These are phyloP conservation scores for Graptemys geographica DNA, from an alignment of 2,797 vertebrate genomes.

Conservation along the genomic window DNA sequence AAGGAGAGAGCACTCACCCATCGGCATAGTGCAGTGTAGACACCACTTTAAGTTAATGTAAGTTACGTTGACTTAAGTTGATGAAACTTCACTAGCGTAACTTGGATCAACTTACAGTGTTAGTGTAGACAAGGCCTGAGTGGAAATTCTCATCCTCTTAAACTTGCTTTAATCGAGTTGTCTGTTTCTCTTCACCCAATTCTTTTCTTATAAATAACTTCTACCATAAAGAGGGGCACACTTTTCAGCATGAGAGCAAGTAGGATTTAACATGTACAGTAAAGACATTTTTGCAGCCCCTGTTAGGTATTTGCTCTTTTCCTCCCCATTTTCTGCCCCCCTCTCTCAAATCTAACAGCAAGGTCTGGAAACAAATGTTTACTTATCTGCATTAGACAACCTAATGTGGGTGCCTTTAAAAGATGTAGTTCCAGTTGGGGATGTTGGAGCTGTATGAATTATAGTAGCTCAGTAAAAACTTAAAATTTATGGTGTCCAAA, in stretches of 20 bases:
- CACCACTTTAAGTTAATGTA: too few species aligned
- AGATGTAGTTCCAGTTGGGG: rapidly evolving
- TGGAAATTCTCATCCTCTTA: not conserved
- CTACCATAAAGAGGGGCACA: not conserved
- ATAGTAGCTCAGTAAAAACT: not conserved
- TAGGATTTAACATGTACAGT: not conserved
- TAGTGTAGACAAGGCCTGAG: not conserved
- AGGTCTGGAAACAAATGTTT: not conserved
- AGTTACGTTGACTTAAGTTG: too few species aligned
- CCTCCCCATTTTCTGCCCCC: not conserved
- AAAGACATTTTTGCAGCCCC: rapidly evolving
- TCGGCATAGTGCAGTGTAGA: too few species aligned
- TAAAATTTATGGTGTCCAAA: not conserved
- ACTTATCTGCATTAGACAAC: not conserved
- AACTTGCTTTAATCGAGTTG: not conserved
- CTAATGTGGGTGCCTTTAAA: not conserved
- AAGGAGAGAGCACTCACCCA: too few species aligned
- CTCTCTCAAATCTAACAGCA: too few species aligned
- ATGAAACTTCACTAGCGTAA: too few species aligned
- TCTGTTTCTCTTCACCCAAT: not conserved
- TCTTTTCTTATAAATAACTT: not conserved
- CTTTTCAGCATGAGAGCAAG: not conserved
- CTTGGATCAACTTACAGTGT: too few species aligned
- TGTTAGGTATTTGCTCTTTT: not conserved
- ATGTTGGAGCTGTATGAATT: not conserved